Percentiles rank a stretch among this genome's conserved stretches.
phyloP scores from a whole-genome alignment of 2,888 invertebrate genomes.

The Yponomeuta evonymella region DNA sequence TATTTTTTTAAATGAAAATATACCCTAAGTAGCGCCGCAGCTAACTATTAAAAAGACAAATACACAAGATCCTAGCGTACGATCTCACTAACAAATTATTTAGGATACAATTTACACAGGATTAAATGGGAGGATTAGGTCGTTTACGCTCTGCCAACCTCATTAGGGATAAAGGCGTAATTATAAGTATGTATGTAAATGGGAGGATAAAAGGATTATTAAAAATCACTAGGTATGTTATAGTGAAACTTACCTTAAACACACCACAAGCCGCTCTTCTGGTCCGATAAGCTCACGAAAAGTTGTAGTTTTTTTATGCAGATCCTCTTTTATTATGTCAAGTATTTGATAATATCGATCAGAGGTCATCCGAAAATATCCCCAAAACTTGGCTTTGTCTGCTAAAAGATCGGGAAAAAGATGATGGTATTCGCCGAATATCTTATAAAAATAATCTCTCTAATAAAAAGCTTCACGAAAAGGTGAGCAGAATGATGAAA shows the following conservation, averaged over 20 bases:
- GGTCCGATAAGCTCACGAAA: constrained; percentile 20
- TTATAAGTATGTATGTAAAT: constrained; percentile 10
- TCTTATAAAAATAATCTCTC: too few relatives aligned
- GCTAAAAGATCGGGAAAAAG: constrained; percentile 19
- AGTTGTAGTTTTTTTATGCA: constrained; percentile 20
- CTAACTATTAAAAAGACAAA: constrained; percentile 19
- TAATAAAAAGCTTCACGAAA: too few relatives aligned
- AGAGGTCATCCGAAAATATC: constrained; percentile 18
- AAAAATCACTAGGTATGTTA: constrained; percentile 11
- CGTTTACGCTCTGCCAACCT: constrained; percentile 10
- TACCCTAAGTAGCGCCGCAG: constrained; percentile 17
- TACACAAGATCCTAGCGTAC: constrained; percentile 13
- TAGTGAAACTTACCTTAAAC: constrained; percentile 20
- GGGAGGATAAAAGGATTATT: constrained; percentile 18
- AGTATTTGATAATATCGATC: constrained; percentile 18
- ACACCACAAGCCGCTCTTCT: constrained; percentile 22
- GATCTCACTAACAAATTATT: constrained; percentile 18
- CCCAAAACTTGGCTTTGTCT: constrained; percentile 20
- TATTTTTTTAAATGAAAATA: constrained; percentile 17
- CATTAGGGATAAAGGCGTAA: constrained; percentile 9
- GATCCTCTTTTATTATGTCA: constrained; percentile 19
- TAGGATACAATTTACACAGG: constrained; percentile 18
- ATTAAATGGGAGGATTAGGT: constrained; percentile 15
- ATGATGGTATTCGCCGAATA: constrained; percentile 18
- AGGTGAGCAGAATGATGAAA: too few relatives aligned